Evolutionary conservation across 1,140 invertebrate species (phyloP).

Genomic region (Coptotermes formosanus): DNA sequence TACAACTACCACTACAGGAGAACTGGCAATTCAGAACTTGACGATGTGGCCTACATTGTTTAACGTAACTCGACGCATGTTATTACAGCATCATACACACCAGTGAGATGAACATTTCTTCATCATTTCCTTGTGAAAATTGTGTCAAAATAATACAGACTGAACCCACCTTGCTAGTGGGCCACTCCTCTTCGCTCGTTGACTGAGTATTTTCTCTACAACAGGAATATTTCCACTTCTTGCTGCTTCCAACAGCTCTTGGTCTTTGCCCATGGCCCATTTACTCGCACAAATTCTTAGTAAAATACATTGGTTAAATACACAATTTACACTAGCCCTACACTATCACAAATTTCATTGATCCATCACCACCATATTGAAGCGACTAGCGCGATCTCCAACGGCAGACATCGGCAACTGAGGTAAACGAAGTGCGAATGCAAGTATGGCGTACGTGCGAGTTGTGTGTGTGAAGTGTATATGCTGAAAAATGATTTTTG

Average conservation of each 20-base stretch:
- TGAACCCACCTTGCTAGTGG: conserved; percentile 79
- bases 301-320: conserved; percentile 54
- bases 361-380: conserved; percentile 70
- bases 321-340: conserved; percentile 56
- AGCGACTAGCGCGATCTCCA: conserved; percentile 52
- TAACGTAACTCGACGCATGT: neutral
- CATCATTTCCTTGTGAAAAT: neutral
- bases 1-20: neutral
- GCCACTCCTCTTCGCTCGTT: conserved; percentile 87
- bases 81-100: neutral
- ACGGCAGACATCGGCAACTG: conserved; percentile 41
- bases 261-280: conserved; percentile 90
- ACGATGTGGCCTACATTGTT: neutral
- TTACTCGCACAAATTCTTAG: conserved; percentile 51
- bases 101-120: neutral
- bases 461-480: neutral
- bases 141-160: neutral
- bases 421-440: conserved; percentile 30
- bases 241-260: conserved; percentile 92
- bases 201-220: conserved; percentile 87
- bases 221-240: conserved; percentile 83
- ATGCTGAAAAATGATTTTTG: neutral
- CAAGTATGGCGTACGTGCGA: neutral
- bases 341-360: conserved; percentile 68
- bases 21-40: neutral